Evolutionary conservation across 2,888 invertebrate species (phyloP).

Genomic region (Platycheirus rosarum): DNA sequence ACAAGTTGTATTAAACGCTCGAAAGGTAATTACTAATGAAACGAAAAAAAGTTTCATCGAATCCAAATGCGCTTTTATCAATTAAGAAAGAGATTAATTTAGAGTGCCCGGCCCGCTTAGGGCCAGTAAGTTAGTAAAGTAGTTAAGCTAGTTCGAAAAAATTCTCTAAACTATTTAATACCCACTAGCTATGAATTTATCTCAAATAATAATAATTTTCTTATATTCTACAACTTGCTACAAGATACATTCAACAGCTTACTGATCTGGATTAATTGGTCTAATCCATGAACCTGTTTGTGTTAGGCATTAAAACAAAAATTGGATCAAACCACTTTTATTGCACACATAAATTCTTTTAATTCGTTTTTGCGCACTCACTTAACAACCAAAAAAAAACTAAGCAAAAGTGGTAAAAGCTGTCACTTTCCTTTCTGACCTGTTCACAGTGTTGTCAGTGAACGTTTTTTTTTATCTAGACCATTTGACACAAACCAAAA

Average conservation of each 20-base stretch:
- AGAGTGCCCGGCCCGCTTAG: no score
- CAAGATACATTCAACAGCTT: constrained; percentile 24
- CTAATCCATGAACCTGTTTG: constrained; percentile 55
- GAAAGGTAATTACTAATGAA: no score
- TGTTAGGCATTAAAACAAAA: constrained; percentile 43
- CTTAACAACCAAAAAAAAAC: constrained; percentile 8
- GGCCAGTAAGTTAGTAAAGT: no score
- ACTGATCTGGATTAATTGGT: constrained; percentile 42
- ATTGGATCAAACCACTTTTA: constrained; percentile 68
- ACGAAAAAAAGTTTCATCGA: no score
- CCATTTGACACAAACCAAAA: constrained; percentile 21
- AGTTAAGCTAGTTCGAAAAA: no score
- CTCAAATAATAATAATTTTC: constrained; percentile 23
- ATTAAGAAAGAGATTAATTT: no score
- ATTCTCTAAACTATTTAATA: neutral
- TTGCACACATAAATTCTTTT: constrained; percentile 59
- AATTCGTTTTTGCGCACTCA: constrained; percentile 48
- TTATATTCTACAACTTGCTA: neutral
- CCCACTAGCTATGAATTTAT: constrained; percentile 30
- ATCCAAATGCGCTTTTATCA: no score
- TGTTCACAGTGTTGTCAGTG: constrained; percentile 46
- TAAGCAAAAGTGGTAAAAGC: constrained; percentile 62
- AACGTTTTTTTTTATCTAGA: constrained; percentile 15
- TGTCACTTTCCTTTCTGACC: constrained; percentile 67
- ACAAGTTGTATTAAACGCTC: no score